phyloP scores from a whole-genome alignment of 1,140 invertebrate species.

The Conus betulinus region DNA sequence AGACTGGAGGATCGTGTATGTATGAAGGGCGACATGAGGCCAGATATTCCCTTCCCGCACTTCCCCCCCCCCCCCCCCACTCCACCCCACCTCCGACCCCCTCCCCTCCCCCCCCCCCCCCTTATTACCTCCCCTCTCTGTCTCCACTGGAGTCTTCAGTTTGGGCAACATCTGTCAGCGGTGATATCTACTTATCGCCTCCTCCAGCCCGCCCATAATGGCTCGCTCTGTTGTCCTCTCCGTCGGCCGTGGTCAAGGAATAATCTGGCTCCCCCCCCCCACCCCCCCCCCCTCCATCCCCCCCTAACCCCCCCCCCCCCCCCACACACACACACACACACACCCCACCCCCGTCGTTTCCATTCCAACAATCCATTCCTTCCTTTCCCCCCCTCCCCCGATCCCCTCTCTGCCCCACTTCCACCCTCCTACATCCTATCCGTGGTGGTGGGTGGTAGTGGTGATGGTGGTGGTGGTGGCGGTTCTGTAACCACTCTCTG shows the following conservation, averaged over 20 bases:
- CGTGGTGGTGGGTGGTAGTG: too few species aligned
- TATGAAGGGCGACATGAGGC: neutral
- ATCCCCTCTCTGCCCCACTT: too few species aligned
- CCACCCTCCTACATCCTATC: too few species aligned
- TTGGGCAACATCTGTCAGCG: conserved; percentile 30
- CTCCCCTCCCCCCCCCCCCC: neutral
- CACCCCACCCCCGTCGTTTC: too few species aligned
- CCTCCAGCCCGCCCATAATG: conserved; percentile 18
- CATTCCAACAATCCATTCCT: too few species aligned
- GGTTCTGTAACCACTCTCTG: neutral
- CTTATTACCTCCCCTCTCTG: neutral
- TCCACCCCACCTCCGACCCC: neutral
- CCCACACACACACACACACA: too few species aligned
- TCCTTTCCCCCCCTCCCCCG: too few species aligned
- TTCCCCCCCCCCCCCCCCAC: neutral
- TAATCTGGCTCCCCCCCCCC: neutral
- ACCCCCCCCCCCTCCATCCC: neutral
- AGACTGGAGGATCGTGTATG: neutral
- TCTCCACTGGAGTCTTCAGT: neutral
- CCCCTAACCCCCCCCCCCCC: neutral
- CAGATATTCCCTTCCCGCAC: neutral
- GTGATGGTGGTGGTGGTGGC: too few species aligned
- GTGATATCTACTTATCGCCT: conserved; percentile 25
- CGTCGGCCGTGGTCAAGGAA: neutral
- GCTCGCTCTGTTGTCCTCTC: neutral